A percentile compares a stretch with the other conserved stretches of the same genome.
Evolutionary conservation across 2,113 vertebrate genomes (phyloP).

Genomic region (Amazona guildingii): DNA sequence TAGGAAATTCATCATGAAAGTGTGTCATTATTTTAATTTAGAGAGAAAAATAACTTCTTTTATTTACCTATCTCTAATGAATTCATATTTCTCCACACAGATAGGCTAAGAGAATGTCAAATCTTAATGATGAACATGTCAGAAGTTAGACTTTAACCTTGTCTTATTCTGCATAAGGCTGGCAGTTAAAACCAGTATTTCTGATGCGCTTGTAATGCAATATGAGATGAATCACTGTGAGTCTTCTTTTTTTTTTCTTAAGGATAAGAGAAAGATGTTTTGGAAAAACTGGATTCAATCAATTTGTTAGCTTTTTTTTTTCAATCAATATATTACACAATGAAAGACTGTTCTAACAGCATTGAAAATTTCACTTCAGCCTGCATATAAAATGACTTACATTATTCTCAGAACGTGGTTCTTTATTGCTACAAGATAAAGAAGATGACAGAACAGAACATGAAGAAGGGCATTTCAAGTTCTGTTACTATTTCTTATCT

Average conservation of each 20-base stretch:
- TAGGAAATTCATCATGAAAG: constrained; percentile 74
- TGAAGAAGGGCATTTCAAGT: not conserved
- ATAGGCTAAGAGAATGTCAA: constrained; percentile 41
- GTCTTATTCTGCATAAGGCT: constrained; percentile 17
- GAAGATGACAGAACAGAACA: constrained; percentile 1
- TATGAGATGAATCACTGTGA: constrained; percentile 17
- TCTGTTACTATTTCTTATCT: not conserved
- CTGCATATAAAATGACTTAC: constrained; percentile 7
- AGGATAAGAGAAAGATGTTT: constrained; percentile 34
- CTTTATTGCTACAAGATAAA: constrained; percentile 33
- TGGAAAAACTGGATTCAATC: constrained; percentile 4
- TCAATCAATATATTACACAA: not conserved
- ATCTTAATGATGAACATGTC: constrained; percentile 62
- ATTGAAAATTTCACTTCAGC: constrained; percentile 17
- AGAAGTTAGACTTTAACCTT: constrained; percentile 63
- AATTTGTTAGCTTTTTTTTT: not conserved
- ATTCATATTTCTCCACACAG: constrained; percentile 56
- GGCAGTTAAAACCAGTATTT: constrained; percentile 49
- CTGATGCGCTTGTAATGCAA: constrained; percentile 30
- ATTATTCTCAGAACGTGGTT: not conserved
- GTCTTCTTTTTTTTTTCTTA: not conserved
- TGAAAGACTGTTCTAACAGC: not conserved
- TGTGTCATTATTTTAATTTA: constrained; percentile 75
- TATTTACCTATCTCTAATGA: constrained; percentile 74
- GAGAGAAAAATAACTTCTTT: constrained; percentile 62